phyloP scores from a whole-genome alignment of 1,140 invertebrate species.

The Lycorma delicatula region DNA sequence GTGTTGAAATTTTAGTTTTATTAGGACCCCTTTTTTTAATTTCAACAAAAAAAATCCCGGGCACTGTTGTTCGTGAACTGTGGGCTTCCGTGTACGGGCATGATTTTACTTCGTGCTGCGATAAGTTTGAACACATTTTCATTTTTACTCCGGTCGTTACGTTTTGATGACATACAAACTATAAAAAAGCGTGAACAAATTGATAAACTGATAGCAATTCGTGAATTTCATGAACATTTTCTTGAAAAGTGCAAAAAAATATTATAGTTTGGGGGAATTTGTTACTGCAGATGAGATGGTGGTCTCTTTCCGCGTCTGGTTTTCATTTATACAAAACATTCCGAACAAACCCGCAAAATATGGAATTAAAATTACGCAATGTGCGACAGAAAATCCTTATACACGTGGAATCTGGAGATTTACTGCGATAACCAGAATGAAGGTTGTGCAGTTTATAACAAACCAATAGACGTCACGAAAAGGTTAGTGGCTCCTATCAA shows the following conservation, averaged over 20 bases:
- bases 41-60: too few relatives aligned
- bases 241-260: slow-evolving; percentile 27
- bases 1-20: too few relatives aligned
- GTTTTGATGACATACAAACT: slow-evolving; percentile 22
- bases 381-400: slow-evolving; percentile 31
- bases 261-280: too few relatives aligned
- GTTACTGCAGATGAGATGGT: slow-evolving; percentile 38
- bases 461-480: not conserved
- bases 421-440: not conserved
- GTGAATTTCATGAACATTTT: slow-evolving; percentile 15
- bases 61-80: too few relatives aligned
- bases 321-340: slow-evolving; percentile 22
- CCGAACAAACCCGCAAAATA: slow-evolving; percentile 41
- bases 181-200: slow-evolving; percentile 22
- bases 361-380: slow-evolving; percentile 27
- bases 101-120: slow-evolving; percentile 19
- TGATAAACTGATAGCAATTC: not conserved
- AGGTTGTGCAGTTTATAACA: not conserved
- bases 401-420: slow-evolving; percentile 20
- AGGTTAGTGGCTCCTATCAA: not conserved
- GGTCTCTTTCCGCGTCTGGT: slow-evolving; percentile 33
- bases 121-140: slow-evolving; percentile 22
- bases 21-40: too few relatives aligned
- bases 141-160: slow-evolving; percentile 15
- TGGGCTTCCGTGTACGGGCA: slow-evolving; percentile 22